Evolutionary conservation across 2,113 vertebrate genomes (phyloP), one percentile per base, ranked within the genome.

Genomic region (Ascaphus truei): DNA sequence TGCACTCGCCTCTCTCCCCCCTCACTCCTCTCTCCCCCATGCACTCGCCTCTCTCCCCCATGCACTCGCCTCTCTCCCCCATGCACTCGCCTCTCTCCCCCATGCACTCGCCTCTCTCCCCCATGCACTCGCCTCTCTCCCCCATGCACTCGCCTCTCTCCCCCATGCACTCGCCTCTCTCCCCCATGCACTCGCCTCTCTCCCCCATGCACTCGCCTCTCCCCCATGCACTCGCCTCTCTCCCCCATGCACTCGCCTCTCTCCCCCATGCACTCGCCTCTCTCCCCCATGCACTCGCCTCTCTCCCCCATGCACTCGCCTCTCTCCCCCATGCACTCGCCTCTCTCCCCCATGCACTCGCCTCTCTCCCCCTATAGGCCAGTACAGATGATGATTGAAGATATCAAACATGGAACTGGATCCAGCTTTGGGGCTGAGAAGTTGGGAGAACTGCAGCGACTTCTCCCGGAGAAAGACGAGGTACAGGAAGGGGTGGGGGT

Each of bases 381-480:
- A 0, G 63, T 88, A 3, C 27, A 22, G 9, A 75, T 81, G n/a
- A 76, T 89, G 18, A 36, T 90, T 20, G 69, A 78, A 0, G 87
- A 91, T n/a, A 86, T 93, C 27, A 62, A 67, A 53, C 72, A 63
- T 1, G 90, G 92, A 7, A 72, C 22, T 1, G 72, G 78, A 15
- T 74, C 68, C 0, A 64, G 50, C 16, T 92, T 90, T 26, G 87
- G 83, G 4, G 63, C 77, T 0, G 92, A 90, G 62, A 92, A 90
- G 69, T 79, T 94, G 31, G 73, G 66, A 51, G 90, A 93, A 51
- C 72, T 94, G 33, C 77, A 73, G 30, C 90, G 86, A 78, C 45
- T 93, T 60, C 73, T 93, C 71, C 93, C 92, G 4, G 85, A 93
- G 0, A 71, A 89, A 3, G 79, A 73, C 13, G 93, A 93, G 90